These are phyloP conservation scores for Deilephila elpenor DNA, from an alignment of 2,888 invertebrate genomes.

Conservation along the genomic window DNA sequence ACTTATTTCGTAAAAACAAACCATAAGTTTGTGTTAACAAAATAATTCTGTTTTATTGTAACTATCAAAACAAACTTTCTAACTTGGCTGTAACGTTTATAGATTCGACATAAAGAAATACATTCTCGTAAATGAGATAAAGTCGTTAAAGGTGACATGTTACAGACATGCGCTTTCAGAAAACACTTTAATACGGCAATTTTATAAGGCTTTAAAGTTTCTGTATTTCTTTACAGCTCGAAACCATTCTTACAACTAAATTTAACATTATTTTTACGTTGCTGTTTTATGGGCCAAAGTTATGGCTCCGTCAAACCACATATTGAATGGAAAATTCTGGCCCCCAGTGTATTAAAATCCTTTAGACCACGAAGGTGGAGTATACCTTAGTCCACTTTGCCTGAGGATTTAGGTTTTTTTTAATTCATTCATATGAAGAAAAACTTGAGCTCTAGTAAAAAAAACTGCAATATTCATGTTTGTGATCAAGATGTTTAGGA, in stretches of 20 bases:
- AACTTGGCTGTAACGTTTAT: conserved; percentile 34
- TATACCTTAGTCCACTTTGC: no score
- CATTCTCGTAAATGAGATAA: conserved; percentile 44
- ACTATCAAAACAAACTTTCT: conserved; percentile 21
- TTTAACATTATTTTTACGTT: conserved; percentile 2
- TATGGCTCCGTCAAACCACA: not conserved
- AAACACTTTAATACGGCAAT: conserved; percentile 8
- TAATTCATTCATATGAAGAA: no score
- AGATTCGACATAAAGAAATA: conserved; percentile 37
- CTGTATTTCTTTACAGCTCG: conserved; percentile 17
- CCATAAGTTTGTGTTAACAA: no score
- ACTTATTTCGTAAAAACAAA: no score
- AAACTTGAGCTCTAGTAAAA: no score
- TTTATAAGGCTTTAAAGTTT: conserved; percentile 15
- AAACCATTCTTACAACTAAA: not conserved
- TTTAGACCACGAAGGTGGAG: no score
- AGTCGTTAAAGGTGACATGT: conserved; percentile 41
- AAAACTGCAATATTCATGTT: not conserved
- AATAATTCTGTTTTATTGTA: no score
- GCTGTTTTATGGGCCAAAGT: not conserved
- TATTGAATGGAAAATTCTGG: not conserved
- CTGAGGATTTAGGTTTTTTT: no score
- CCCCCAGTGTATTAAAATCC: not conserved
- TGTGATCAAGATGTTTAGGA: not conserved
- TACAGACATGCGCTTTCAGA: conserved; percentile 27